Evolutionary conservation across 1,140 invertebrate species (phyloP).

Genomic region (Zaprionus nigranus): DNA sequence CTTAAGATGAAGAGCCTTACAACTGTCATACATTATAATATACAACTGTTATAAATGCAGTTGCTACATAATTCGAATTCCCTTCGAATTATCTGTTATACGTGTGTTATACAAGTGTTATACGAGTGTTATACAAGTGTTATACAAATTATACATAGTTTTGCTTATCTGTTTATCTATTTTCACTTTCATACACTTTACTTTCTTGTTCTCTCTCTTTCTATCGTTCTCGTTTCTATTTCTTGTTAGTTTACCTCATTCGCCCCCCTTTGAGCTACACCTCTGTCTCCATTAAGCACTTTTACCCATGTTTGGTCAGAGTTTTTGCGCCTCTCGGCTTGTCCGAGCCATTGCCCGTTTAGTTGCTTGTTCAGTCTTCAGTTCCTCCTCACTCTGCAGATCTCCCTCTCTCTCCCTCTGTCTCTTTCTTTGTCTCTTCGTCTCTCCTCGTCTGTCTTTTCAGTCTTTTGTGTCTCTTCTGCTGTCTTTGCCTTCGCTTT

Average conservation of each 20-base stretch:
- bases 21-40: neutral
- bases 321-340: slow-evolving; percentile 42
- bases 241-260: neutral
- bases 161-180: neutral
- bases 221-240: neutral
- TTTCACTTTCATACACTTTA: neutral
- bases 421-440: neutral
- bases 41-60: neutral
- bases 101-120: neutral
- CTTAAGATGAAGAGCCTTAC: too few species aligned
- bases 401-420: neutral
- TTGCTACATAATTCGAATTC: too few species aligned
- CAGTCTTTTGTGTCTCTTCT: slow-evolving; percentile 21
- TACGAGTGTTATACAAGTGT: neutral
- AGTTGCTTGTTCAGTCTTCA: slow-evolving; percentile 71
- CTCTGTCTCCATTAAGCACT: slow-evolving; percentile 33
- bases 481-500: slow-evolving; percentile 47
- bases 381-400: slow-evolving; percentile 20
- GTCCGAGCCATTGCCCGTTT: slow-evolving; percentile 50
- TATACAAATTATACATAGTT: too few species aligned
- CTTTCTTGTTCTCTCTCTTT: neutral
- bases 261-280: slow-evolving; percentile 11
- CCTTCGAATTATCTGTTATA: neutral
- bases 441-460: slow-evolving; percentile 33
- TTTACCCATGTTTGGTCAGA: slow-evolving; percentile 48